Conservation (phyloP, 2,797 vertebrate species). For the Furcifer pardalis region DNA sequence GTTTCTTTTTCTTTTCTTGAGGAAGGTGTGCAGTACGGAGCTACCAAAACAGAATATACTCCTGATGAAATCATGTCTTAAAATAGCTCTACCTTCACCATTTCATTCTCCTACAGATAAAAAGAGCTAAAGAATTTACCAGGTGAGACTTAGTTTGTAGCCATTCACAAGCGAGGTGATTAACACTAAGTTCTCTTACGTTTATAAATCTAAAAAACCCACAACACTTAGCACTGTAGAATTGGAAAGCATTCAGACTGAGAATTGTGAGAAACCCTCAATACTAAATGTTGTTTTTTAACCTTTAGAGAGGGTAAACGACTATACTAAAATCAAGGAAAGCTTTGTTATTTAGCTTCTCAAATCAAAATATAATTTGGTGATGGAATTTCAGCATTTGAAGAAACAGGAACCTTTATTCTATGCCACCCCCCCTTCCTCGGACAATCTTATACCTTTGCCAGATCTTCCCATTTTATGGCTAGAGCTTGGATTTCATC, state of each 20-base stretch:
- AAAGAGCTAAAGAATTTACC: not conserved
- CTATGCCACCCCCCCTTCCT: too few species aligned
- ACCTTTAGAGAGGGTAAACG: not conserved
- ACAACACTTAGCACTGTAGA: not conserved
- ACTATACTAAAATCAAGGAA: not conserved
- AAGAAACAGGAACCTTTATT: not conserved
- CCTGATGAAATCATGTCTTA: constrained; percentile 27
- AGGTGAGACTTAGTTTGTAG: not conserved
- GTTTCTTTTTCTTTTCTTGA: constrained; percentile 55
- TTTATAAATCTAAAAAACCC: not conserved
- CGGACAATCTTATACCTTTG: too few species aligned
- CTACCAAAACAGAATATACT: constrained; percentile 68
- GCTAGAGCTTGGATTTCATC: constrained; percentile 76
- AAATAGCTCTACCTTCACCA: constrained; percentile 27
- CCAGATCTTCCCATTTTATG: constrained; percentile 73
- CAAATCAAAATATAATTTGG: not conserved
- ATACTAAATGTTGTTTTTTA: not conserved
- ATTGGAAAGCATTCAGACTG: not conserved
- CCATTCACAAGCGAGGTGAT: not conserved
- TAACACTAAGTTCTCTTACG: not conserved
- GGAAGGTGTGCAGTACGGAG: constrained; percentile 69
- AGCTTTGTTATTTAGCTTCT: not conserved
- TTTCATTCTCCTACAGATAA: constrained; percentile 10
- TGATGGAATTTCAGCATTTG: not conserved
- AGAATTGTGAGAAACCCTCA: not conserved